phyloP scores from a whole-genome alignment of 2,888 invertebrate genomes.

The Escarpia spicata region DNA sequence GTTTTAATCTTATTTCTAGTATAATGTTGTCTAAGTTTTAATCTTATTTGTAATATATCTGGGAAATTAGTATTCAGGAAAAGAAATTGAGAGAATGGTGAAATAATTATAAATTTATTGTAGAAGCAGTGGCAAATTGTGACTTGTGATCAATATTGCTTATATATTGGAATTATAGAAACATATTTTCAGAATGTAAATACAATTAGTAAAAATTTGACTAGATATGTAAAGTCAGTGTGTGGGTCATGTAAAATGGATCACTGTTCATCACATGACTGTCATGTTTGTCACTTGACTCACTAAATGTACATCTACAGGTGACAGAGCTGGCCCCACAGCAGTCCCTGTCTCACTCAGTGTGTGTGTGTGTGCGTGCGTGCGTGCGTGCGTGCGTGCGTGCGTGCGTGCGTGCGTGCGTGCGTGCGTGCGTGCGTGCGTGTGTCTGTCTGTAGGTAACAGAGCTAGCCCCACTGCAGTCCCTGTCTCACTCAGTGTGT shows the following conservation, averaged over 20 bases:
- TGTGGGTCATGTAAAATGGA: not conserved
- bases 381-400: too few relatives aligned
- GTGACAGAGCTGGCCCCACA: slow-evolving; percentile 92
- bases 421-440: too few relatives aligned
- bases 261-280: too few relatives aligned
- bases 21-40: too few relatives aligned
- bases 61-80: not conserved
- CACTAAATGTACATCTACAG: slow-evolving; percentile 74
- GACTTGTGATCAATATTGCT: not conserved
- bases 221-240: too few relatives aligned
- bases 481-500: too few relatives aligned
- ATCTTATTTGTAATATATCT: not conserved
- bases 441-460: slow-evolving; percentile 87
- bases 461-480: slow-evolving; percentile 50
- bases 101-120: not conserved
- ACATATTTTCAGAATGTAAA: not conserved
- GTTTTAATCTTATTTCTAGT: too few relatives aligned
- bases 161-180: not conserved
- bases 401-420: too few relatives aligned
- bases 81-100: not conserved
- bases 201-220: not conserved
- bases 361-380: too few relatives aligned
- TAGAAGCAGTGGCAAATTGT: not conserved
- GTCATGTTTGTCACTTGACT: slow-evolving; percentile 72
- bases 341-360: slow-evolving; percentile 74